Percentiles rank a stretch among this genome's conserved stretches.
These are phyloP conservation scores for Hucho hucho DNA, from an alignment of 2,113 vertebrate species.

Conservation along the genomic window DNA sequence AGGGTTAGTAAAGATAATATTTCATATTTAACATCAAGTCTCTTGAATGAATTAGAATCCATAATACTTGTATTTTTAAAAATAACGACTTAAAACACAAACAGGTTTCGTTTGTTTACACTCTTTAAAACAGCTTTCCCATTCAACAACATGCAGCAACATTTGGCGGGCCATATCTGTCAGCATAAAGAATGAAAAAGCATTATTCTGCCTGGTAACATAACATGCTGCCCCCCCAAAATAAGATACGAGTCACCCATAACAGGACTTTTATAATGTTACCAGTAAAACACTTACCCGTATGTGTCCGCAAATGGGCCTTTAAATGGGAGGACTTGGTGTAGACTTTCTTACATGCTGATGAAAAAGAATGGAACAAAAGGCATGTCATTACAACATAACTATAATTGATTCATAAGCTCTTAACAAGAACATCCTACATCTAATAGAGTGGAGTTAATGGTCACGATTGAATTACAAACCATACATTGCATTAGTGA, in stretches of 20 bases:
- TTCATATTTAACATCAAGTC: background rate
- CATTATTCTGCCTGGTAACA: conserved; percentile 63
- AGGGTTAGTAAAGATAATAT: background rate
- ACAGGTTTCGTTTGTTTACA: background rate
- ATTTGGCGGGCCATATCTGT: conserved; percentile 45
- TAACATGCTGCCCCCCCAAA: conserved; percentile 29
- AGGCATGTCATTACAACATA: conserved; percentile 1
- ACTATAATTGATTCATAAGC: background rate
- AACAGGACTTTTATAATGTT: conserved; percentile 12
- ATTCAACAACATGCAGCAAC: conserved; percentile 47
- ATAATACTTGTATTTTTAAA: too few species aligned
- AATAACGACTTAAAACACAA: background rate
- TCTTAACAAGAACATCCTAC: background rate
- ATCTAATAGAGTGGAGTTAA: too few species aligned
- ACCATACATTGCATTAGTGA: too few species aligned
- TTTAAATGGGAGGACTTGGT: conserved; percentile 98
- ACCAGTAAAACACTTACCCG: conserved; percentile 80
- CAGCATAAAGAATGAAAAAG: conserved; percentile 47
- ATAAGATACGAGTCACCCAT: conserved; percentile 26
- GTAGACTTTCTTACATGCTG: conserved; percentile 96
- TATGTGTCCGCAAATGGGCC: conserved; percentile 95
- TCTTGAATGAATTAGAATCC: background rate
- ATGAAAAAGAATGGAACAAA: conserved; percentile 47
- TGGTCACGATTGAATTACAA: too few species aligned
- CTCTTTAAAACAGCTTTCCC: conserved; percentile 15